Percentiles rank a stretch among this genome's conserved stretches.
Conservation (phyloP, 2,797 vertebrate genomes). For the Tamandua tetradactyla region DNA sequence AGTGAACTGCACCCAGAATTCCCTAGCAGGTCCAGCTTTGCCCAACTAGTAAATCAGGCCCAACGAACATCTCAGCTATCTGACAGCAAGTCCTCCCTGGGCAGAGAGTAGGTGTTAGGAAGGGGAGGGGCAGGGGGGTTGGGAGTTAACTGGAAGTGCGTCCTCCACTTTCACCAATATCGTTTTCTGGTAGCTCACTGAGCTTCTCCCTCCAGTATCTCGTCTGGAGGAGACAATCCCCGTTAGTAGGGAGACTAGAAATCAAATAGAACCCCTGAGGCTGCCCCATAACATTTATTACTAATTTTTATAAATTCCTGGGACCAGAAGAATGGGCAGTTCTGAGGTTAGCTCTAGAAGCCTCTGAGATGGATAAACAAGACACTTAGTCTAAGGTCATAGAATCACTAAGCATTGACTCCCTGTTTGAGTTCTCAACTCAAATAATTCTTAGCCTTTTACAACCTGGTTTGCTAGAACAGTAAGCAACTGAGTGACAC, state of each 20-base stretch:
- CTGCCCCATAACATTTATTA: neutral
- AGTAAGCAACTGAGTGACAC: neutral
- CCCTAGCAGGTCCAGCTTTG: neutral
- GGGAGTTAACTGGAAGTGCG: neutral
- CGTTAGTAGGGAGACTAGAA: neutral
- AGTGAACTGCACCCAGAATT: neutral
- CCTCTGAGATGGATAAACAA: neutral
- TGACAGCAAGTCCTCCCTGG: neutral
- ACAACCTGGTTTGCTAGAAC: neutral
- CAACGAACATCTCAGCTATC: neutral
- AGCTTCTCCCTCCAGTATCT: neutral
- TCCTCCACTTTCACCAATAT: neutral
- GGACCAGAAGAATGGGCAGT: neutral
- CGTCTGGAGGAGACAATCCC: neutral
- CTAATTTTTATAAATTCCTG: neutral
- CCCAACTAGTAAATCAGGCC: neutral
- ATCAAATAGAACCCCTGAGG: neutral
- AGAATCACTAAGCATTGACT: neutral
- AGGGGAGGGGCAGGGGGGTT: too few species aligned
- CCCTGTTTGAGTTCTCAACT: neutral
- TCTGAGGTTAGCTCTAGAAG: neutral
- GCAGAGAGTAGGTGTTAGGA: neutral
- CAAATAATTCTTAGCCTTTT: neutral
- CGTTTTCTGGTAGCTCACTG: neutral
- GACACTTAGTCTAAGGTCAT: neutral